phyloP scores from a whole-genome alignment of 2,888 invertebrate genomes.

The Erebia aethiops region DNA sequence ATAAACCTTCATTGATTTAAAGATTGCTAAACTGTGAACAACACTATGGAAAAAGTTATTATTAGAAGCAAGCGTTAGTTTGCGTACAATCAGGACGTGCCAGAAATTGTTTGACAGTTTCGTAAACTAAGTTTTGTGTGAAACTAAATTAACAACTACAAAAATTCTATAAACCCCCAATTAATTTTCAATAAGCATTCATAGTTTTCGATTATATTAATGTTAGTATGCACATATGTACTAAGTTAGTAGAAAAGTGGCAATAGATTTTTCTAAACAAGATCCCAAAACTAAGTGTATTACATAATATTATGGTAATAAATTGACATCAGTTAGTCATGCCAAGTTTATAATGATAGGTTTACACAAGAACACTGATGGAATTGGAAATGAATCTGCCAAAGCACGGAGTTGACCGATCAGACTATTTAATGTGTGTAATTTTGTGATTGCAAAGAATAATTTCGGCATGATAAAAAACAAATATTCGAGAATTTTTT shows the following conservation, averaged over 20 bases:
- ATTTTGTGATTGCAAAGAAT: not conserved
- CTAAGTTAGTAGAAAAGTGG: too few relatives aligned
- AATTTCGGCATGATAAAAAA: too few relatives aligned
- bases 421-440: not conserved
- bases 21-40: not conserved
- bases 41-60: not conserved
- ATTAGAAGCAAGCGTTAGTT: conserved; percentile 7
- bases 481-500: too few relatives aligned
- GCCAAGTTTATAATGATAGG: not conserved
- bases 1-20: not conserved
- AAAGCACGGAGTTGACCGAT: not conserved
- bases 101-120: not conserved
- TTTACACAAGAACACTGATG: not conserved
- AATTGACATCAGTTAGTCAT: not conserved
- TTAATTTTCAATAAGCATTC: not conserved
- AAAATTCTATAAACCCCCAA: not conserved
- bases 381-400: not conserved
- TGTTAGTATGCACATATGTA: not conserved
- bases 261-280: not conserved
- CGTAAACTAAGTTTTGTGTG: not conserved
- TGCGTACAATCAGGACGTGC: not conserved
- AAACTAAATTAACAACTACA: not conserved
- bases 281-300: not conserved
- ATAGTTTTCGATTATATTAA: not conserved
- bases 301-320: too few relatives aligned